Evolutionary conservation across 2,113 vertebrate genomes (phyloP), one percentile per base, ranked within the genome.

Genomic region (Otis tarda): DNA sequence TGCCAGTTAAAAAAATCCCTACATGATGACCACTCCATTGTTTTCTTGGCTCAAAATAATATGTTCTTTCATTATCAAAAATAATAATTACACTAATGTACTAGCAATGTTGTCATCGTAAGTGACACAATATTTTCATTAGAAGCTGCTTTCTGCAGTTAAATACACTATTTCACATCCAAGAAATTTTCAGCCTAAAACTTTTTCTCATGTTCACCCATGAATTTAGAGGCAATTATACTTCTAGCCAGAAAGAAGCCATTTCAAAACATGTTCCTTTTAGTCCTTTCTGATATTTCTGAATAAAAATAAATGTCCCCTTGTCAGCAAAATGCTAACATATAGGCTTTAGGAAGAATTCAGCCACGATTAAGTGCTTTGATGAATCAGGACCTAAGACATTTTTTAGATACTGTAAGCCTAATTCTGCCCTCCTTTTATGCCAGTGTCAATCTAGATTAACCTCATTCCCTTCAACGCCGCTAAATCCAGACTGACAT

Each of bases 381-480:
- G 91, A 96, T 92, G 87, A 94, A 96, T 84, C 91, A 68, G 45
- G 69, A 92, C 95, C 89, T 37, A 94, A 95, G 93, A 95, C 85
- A 82, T 57, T 92, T 90, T 91, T 93, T 63, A 88, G 87, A 86
- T 77, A 74, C 63, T 3, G 4, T 77, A 90, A 95, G 79, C 82
- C 93, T 93, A 96, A 94, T 92, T 93, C 90, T 90, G 82, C 87
- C 79, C 75, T 95, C 81, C 50, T 97, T 95, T 96, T 88, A 67
- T 83, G 69, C 68, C 1, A 0, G 20, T 92, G 92, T 94, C 96
- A 94, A 41, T 90, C 93, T 88, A 74, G 82, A 96, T 94, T 93
- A 94, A 94, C 93, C 71, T 86, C 79, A 78, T 80, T 94, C 63
- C 82, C 67, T 67, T 83, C 82, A 90, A 63, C 2, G 1, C 23